Evolutionary conservation across 2,797 vertebrate genomes (phyloP).

Genomic region (Squalus acanthias): DNA sequence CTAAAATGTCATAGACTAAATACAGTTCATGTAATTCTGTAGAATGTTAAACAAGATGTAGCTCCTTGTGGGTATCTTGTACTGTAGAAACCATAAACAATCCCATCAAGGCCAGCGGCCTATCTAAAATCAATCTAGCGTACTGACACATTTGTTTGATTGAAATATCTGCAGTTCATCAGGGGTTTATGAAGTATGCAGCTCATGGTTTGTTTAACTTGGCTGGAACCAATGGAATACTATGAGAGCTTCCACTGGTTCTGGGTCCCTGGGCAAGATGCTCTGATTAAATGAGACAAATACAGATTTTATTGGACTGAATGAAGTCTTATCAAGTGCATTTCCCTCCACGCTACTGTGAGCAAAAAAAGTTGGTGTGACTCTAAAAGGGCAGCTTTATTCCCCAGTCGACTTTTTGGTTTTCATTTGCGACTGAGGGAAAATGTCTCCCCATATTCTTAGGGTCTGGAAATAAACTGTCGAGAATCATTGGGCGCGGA

Average conservation of each 20-base stretch:
- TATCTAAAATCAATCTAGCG: slow-evolving; percentile 4
- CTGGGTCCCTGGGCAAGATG: not conserved
- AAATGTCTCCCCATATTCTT: not conserved
- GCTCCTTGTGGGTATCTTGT: not conserved
- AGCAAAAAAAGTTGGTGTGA: not conserved
- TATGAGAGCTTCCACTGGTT: not conserved
- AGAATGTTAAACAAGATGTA: slow-evolving; percentile 32
- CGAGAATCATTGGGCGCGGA: not conserved
- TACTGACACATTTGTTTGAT: not conserved
- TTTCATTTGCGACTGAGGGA: not conserved
- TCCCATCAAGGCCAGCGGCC: not conserved
- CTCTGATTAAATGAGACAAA: not conserved
- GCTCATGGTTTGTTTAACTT: not conserved
- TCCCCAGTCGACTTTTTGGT: not conserved
- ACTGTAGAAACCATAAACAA: not conserved
- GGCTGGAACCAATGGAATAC: not conserved
- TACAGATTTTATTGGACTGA: not conserved
- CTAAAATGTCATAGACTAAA: slow-evolving; percentile 28
- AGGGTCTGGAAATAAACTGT: not conserved
- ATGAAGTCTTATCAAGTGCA: not conserved
- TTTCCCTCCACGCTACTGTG: not conserved
- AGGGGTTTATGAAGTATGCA: not conserved
- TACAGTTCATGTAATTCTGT: not conserved
- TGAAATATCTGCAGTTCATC: slow-evolving; percentile 19
- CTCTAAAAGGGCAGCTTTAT: not conserved